These are phyloP conservation scores for Polyodon spathula DNA, from an alignment of 2,113 vertebrate species.

Conservation along the genomic window DNA sequence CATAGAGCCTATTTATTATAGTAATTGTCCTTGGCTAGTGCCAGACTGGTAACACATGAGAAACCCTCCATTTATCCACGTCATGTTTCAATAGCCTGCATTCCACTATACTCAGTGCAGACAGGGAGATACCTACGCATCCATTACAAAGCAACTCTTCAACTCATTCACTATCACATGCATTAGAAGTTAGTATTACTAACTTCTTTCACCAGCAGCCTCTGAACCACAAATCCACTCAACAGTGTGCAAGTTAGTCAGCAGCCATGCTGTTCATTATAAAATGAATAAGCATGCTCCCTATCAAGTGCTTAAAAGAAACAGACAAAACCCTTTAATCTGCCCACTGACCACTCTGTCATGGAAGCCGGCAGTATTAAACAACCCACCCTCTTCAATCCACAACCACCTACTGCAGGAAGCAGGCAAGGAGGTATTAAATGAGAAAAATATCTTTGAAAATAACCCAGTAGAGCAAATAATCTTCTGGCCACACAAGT, in stretches of 20 bases:
- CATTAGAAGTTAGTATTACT: neutral
- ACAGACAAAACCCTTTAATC: neutral
- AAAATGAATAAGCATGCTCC: neutral
- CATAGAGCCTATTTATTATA: too few species aligned
- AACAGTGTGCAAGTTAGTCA: neutral
- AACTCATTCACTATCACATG: too few species aligned
- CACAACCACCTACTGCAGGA: conserved; percentile 25
- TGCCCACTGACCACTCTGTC: conserved; percentile 36
- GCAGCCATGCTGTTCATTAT: neutral
- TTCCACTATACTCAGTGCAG: too few species aligned
- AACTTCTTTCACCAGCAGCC: neutral
- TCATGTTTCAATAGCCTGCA: too few species aligned
- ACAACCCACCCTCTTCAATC: conserved; percentile 7
- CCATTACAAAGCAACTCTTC: too few species aligned
- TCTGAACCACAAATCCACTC: neutral
- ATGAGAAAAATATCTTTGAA: conserved; percentile 34
- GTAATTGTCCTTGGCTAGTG: too few species aligned
- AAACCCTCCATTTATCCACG: too few species aligned
- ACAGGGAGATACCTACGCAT: too few species aligned
- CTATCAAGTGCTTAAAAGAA: neutral
- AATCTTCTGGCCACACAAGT: conserved; percentile 67
- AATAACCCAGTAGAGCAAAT: conserved; percentile 52
- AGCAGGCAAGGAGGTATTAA: conserved; percentile 48
- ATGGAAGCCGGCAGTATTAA: neutral
- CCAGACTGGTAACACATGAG: too few species aligned